Percentiles rank a stretch among this genome's conserved stretches.
phyloP scores from a whole-genome alignment of 2,113 vertebrate species.

The Crotalus horridus region DNA sequence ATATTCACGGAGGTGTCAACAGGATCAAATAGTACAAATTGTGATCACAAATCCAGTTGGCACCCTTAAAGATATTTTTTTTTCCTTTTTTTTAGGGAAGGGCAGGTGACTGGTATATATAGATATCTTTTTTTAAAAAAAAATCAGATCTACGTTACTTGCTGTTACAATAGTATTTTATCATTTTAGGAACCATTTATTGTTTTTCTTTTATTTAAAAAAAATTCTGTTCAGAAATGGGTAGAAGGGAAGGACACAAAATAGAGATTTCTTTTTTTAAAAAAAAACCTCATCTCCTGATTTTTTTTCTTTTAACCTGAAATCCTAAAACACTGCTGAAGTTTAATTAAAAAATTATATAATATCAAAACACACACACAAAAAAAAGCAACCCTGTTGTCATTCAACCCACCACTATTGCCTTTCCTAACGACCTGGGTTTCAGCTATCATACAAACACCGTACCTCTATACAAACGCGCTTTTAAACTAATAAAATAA shows the following conservation, averaged over 20 bases:
- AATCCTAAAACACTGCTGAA: conserved; percentile 19
- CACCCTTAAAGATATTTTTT: neutral
- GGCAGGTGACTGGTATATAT: neutral
- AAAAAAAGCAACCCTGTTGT: conserved; percentile 20
- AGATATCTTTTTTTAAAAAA: neutral
- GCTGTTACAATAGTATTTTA: conserved; percentile 13
- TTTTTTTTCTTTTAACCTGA: conserved; percentile 11
- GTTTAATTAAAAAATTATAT: conserved; percentile 25
- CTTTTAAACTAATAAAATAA: conserved; percentile 28
- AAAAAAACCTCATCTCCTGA: conserved; percentile 11
- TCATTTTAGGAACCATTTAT: conserved; percentile 14
- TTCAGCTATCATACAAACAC: conserved; percentile 29
- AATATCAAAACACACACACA: conserved; percentile 20
- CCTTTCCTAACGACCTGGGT: neutral
- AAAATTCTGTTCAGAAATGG: neutral
- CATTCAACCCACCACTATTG: conserved; percentile 19
- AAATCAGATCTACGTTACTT: conserved; percentile 18
- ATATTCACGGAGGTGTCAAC: neutral
- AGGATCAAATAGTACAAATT: neutral
- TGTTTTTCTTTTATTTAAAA: neutral
- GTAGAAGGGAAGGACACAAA: neutral
- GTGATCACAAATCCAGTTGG: neutral
- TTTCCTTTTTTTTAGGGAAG: neutral
- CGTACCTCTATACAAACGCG: conserved; percentile 36
- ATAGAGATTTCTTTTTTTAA: conserved; percentile 5